phyloP scores from a whole-genome alignment of 2,888 invertebrate species.

The Drosophila diplacantha region DNA sequence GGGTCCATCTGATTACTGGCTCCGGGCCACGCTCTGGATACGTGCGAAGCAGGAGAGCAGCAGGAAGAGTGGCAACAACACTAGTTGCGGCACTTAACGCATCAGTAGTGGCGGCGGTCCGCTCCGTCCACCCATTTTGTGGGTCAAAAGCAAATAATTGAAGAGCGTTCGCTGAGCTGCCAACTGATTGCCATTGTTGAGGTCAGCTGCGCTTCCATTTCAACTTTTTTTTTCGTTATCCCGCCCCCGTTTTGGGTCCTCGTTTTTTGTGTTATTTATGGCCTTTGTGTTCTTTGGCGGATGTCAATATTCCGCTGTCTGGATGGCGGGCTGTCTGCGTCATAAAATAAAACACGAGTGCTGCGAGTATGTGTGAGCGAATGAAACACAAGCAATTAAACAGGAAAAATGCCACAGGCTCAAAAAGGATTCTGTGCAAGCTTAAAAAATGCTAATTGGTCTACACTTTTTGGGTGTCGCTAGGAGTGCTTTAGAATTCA shows the following conservation, averaged over 20 bases:
- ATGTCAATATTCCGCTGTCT: constrained; percentile 13
- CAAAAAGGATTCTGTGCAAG: constrained; percentile 9
- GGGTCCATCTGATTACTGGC: constrained; percentile 51
- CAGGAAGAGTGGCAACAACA: constrained; percentile 19
- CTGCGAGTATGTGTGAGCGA: constrained; percentile 16
- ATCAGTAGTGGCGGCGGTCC: constrained; percentile 22
- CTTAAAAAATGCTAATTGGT: constrained; percentile 25
- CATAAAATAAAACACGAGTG: constrained; percentile 28
- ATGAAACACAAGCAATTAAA: constrained; percentile 41
- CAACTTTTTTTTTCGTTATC: constrained; percentile 19
- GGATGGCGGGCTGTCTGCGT: constrained; percentile 18
- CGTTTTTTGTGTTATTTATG: constrained; percentile 31
- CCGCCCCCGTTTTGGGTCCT: constrained; percentile 5
- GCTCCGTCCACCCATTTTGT: constrained; percentile 32
- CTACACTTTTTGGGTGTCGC: neutral
- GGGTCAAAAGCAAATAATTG: constrained; percentile 55
- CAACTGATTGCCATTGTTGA: constrained; percentile 47
- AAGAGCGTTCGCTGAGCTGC: constrained; percentile 32
- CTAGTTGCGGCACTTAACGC: constrained; percentile 39
- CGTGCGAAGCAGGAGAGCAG: constrained; percentile 7
- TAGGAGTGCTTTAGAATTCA: neutral
- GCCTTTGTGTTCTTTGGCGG: constrained; percentile 21
- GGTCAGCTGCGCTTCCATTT: constrained; percentile 24
- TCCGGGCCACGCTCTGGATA: constrained; percentile 26
- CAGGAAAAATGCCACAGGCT: constrained; percentile 18